A percentile compares a stretch with the other conserved stretches of the same genome.
Conservation (phyloP, 1,140 invertebrate genomes). For the Neomicropteryx cornuta region DNA sequence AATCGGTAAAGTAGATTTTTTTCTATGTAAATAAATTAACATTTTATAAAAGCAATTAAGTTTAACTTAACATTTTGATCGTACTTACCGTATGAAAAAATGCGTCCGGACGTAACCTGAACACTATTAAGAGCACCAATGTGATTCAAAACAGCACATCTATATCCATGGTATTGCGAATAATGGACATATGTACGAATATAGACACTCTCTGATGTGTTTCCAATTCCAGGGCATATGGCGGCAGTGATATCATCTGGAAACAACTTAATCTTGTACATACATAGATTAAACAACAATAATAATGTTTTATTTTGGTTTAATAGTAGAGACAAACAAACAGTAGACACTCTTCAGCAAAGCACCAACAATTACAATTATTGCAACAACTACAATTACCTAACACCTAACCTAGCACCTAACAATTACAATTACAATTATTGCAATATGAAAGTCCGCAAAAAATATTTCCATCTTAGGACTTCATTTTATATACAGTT, state of each 20-base stretch:
- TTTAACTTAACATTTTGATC: conserved; percentile 1
- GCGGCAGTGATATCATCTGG: conserved; percentile 79
- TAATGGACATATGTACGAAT: conserved; percentile 86
- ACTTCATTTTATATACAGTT: no score
- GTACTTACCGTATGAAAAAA: conserved; percentile 80
- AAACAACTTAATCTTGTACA: conserved; percentile 23
- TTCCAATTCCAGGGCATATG: conserved; percentile 87
- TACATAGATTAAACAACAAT: background rate
- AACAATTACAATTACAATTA: no score
- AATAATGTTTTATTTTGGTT: background rate
- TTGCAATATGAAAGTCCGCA: no score
- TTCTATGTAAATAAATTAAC: no score
- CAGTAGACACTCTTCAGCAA: background rate
- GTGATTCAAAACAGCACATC: conserved; percentile 90
- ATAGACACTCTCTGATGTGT: conserved; percentile 86
- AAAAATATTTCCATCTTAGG: no score
- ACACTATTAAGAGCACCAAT: conserved; percentile 79
- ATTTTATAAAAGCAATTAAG: no score
- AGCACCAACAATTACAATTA: background rate
- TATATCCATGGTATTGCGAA: conserved; percentile 78
- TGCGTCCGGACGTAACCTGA: conserved; percentile 71
- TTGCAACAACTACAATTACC: no score
- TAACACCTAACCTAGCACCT: no score
- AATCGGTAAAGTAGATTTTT: no score
- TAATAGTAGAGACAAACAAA: background rate